phyloP scores from a whole-genome alignment of 2,797 vertebrate species.

The Petrocephalus schoutedeni region DNA sequence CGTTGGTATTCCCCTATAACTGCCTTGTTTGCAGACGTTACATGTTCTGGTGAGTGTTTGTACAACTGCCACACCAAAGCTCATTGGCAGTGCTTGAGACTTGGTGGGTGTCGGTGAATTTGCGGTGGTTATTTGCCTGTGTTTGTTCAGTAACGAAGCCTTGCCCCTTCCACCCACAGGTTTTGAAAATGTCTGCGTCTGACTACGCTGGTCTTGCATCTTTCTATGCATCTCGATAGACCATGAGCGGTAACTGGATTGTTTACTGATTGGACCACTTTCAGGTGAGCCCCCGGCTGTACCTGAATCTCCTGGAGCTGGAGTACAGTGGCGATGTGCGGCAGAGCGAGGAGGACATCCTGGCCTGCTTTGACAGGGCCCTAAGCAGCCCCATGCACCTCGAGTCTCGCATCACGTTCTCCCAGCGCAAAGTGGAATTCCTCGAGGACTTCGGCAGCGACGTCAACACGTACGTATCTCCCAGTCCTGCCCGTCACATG shows the following conservation, averaged over 20 bases:
- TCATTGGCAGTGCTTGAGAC: neutral
- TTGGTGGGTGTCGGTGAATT: neutral
- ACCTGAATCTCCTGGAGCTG: conserved; percentile 92
- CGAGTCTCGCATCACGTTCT: conserved; percentile 84
- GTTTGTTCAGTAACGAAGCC: neutral
- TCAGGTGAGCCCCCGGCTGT: conserved; percentile 88
- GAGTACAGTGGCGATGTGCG: conserved; percentile 87
- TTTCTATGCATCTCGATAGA: neutral
- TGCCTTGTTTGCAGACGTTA: neutral
- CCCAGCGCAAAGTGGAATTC: conserved; percentile 95
- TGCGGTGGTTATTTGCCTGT: neutral
- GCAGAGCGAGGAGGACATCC: conserved; percentile 84
- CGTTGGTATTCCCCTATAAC: neutral
- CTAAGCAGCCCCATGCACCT: conserved; percentile 75
- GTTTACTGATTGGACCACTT: neutral
- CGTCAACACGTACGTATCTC: conserved; percentile 77
- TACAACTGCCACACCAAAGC: neutral
- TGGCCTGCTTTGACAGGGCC: conserved; percentile 87
- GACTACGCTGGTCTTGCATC: neutral
- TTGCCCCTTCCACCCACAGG: neutral
- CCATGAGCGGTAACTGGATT: neutral
- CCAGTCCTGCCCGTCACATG: too few species aligned
- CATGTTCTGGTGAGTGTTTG: neutral
- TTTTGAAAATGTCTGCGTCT: neutral
- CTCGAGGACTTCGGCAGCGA: conserved; percentile 95